Base-by-base conservation (phyloP, 53 echinoderm and acorn worm genomes). In the Echinometra lucunter region DNA sequence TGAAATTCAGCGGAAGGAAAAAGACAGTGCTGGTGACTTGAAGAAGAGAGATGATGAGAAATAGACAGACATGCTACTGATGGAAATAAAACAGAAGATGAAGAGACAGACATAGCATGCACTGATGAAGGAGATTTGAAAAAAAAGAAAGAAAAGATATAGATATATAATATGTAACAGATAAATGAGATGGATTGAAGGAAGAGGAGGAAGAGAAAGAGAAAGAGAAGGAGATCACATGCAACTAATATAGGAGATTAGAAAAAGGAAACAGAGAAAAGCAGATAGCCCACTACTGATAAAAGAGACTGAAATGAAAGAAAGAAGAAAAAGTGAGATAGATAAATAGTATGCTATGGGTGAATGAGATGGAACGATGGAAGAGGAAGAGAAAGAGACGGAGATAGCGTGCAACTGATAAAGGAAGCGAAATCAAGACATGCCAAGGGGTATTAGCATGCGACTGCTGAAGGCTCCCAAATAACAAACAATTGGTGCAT, bases 401-500 rank as follows among this genome's bases (percentile, higher is more conserved):
- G 35, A 37, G 91, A 56, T 49, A 45, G 56, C 89, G 58, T 91
- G 91, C 66, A 6, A 27, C 58, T 91, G 78, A 78, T 78, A 78
- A 78, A 78, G 78, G 78, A 42, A 78, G 42, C 42, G 23, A 78
- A 78, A 78, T 78, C 78, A 78, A 78, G 78, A 78, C 21, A 78
- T 78, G 78, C 38, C 78, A 78, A 40, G 35, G 38, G 78, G 42
- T 38, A 78, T 78, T 78, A 78, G 78, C 38, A 78, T 78, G 9
- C 38, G 17, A 40, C 17, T 40, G 37, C 78, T 78, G 19, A 42
- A 42, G 78, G 78, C 78, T 78, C 42, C 18, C 42, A 78, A 78
- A 78, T 78, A 78, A 78, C 78, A 78, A 78, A 78, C 78, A 78
- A 78, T 78, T 42, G 78, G 78, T 78, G 78, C 78, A 55, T 88